Evolutionary conservation across 1,140 invertebrate genomes (phyloP).

Genomic region (Eufriesea mexicana): DNA sequence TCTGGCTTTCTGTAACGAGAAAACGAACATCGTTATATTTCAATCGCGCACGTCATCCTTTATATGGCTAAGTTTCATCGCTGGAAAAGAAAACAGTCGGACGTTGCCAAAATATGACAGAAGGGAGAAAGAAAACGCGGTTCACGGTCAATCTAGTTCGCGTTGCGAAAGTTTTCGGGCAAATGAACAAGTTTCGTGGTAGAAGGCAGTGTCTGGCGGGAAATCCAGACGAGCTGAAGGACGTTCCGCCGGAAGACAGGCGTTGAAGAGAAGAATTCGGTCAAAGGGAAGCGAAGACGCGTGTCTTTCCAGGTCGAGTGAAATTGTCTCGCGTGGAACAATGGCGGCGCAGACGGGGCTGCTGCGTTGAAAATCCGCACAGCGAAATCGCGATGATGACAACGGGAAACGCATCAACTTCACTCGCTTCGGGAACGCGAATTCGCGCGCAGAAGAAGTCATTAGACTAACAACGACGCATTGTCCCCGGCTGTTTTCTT

Average conservation of each 20-base stretch:
- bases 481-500: slow-evolving; percentile 15
- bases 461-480: slow-evolving; percentile 47
- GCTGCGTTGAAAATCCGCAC: neutral
- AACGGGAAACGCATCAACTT: slow-evolving; percentile 20
- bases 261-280: neutral
- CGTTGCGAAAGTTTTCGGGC: neutral
- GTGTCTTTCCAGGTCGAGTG: slow-evolving; percentile 15
- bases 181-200: neutral
- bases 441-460: slow-evolving; percentile 28
- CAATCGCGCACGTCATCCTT: too few species aligned
- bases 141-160: slow-evolving; percentile 2
- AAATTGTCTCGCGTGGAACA: slow-evolving; percentile 4
- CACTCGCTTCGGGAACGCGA: neutral
- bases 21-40: slow-evolving; percentile 1
- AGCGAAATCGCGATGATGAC: neutral
- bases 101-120: neutral
- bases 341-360: neutral
- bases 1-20: slow-evolving; percentile 95
- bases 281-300: slow-evolving; percentile 3
- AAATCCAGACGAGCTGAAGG: too few species aligned
- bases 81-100: neutral
- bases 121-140: too few species aligned
- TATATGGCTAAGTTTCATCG: neutral
- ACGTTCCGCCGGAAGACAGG: too few species aligned
- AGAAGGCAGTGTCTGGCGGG: too few species aligned